Base-by-base conservation (phyloP, 2,113 vertebrate genomes). In the Apistogramma diplotaenia region DNA sequence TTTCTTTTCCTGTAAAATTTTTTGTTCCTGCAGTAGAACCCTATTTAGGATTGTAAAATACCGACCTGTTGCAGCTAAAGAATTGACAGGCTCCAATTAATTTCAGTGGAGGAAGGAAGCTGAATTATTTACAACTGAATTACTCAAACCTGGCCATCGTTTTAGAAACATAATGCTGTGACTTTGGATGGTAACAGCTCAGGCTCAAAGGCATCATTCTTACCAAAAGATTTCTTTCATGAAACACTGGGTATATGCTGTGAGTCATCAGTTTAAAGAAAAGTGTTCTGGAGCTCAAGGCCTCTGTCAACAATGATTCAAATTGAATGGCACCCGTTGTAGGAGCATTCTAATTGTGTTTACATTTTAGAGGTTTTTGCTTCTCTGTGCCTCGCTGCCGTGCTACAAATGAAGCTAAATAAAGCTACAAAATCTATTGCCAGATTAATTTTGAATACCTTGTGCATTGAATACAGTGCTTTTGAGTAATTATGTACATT, bases 41-140 rank as follows among this genome's bases (percentile, higher is more conserved):
- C 74, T 82, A 71, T 71, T 70, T 88, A 78, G 74, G 80, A 74
- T 21, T 56, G 70, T 85, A 71, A 87, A 86, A 79, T 81, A 82
- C 49, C n/a, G 58, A 76, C 56, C 54, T 2, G 90, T 80, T 92
- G 71, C 61, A 87, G 85, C 87, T 84, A 83, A 91, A 40, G 74
- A 87, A 81, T 70, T 89, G 79, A 90, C 92, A 89, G 73, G 74
- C 71, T 60, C 57, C 77, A 88, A 91, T 92, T 89, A 78, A 84
- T 90, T 90, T 89, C 13, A 53, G 31, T 21, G 49, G 58, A 89
- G 89, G 87, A 87, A 85, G 57, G 53, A 85, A 74, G 74, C 65
- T 87, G 67, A 86, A 87, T 89, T 89, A 91, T 91, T 89, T 87
- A 89, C 74, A 83, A 61, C n/a, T 79, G 59, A 88, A 91, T 92